Evolutionary conservation across 2,888 invertebrate species (phyloP), one percentile per base, ranked within the genome.

Genomic region (Celastrina argiolus): DNA sequence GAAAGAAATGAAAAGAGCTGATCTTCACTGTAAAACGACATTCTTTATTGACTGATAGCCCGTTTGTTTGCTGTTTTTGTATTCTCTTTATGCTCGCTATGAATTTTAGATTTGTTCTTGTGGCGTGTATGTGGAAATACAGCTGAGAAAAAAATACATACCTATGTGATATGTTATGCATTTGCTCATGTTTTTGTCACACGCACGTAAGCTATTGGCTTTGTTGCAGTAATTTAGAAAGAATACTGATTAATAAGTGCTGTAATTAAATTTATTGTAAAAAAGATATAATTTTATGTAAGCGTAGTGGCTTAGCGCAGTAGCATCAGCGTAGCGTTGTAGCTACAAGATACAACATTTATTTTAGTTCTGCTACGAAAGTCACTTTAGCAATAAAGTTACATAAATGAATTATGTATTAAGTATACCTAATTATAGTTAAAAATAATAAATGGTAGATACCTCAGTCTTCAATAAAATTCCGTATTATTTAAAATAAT

Each of bases 1-100:
- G 68, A 68, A 68, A 70, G 69, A 70, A 68, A 69, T 67, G 70
- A 70, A 70, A 59, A 59, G 36, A 36, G 61, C 10, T 61, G 36
- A 61, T 61, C 61, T 36, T 61, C 61, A 61, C 18, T 56, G 58
- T 65, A 12, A 56, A 42, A 56, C 51, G 39, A 58, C 58, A 42
- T 59, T 65, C 42, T 58, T 63, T 63, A 65, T 26, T 63, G 63
- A 66, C 58, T 31, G 28, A n/a, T 31, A 28, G 28, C 8, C 2
- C 28, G 58, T 28, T 58, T 58, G 58, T 51, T 51, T 51, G 8
- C 51, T 51, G 51, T 51, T 26, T 4, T 51, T 22, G 14, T 2
- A 51, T 22, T 51, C 22, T 51, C 10, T 51, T 51, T 51, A 16
- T 26, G 22, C 22, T 51, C 12, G 22, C 4, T 22, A 22, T 51